Percentiles rank a stretch among this genome's conserved stretches.
phyloP scores from a whole-genome alignment of 2,888 invertebrate species.

The Lithophane leautieri region DNA sequence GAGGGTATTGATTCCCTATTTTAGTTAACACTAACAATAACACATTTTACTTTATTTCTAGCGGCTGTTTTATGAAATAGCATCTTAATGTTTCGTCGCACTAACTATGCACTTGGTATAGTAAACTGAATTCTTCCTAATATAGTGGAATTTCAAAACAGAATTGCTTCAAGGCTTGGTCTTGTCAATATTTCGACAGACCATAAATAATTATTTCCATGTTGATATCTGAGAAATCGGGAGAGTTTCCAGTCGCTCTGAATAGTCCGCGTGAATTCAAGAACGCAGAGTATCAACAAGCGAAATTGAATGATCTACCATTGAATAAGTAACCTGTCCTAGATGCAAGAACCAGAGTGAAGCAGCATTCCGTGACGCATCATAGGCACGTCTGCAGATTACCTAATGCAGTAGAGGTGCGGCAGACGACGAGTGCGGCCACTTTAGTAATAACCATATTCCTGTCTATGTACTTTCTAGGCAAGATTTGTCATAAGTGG shows the following conservation, averaged over 20 bases:
- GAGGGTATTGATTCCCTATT: neutral
- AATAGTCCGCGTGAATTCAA: neutral
- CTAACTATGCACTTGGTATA: neutral
- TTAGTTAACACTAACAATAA: neutral
- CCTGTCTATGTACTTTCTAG: constrained; percentile 33
- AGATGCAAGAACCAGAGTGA: neutral
- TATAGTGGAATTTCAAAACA: neutral
- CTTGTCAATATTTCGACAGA: neutral
- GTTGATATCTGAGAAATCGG: neutral
- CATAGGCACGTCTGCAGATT: constrained; percentile 31
- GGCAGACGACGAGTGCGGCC: constrained; percentile 16
- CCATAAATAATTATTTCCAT: neutral
- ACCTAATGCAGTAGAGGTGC: constrained; percentile 31
- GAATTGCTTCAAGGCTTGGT: neutral
- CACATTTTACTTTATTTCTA: neutral
- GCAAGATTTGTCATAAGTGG: neutral
- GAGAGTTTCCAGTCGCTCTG: neutral
- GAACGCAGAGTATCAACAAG: neutral
- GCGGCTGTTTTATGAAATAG: neutral
- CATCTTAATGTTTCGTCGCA: neutral
- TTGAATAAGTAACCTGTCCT: neutral
- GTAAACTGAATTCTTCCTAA: too few species aligned
- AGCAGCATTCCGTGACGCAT: constrained; percentile 3
- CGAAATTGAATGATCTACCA: neutral
- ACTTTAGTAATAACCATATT: constrained; percentile 49